Evolutionary conservation across 2,113 vertebrate genomes (phyloP).

Genomic region (Lepisosteus osseus): DNA sequence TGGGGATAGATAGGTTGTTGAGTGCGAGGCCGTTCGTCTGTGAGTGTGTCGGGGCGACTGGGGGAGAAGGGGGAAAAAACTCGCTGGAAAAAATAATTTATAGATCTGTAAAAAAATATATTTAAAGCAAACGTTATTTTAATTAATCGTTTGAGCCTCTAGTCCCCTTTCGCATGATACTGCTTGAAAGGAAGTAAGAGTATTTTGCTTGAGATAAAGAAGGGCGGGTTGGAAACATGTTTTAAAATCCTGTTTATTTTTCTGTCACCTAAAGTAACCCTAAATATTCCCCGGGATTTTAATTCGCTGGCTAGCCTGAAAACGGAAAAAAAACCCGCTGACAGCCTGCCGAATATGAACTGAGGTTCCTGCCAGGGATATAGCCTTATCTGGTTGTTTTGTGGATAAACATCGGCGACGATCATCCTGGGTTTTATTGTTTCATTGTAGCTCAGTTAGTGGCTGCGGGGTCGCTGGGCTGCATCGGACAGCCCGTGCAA

Average conservation of each 20-base stretch:
- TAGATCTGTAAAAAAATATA: conserved; percentile 4
- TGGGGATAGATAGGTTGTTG: conserved; percentile 64
- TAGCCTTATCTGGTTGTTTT: not conserved
- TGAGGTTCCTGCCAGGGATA: not conserved
- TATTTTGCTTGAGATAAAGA: not conserved
- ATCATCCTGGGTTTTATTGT: conserved; percentile 28
- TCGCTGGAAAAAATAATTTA: conserved; percentile 46
- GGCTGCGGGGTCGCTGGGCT: conserved; percentile 9
- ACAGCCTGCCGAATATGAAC: not conserved
- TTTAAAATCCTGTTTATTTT: conserved; percentile 61
- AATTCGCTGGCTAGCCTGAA: not conserved
- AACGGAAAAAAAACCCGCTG: not conserved
- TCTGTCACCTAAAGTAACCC: conserved; percentile 69
- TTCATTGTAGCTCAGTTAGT: conserved; percentile 23
- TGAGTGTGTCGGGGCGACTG: conserved; percentile 35
- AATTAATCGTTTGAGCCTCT: too few species aligned
- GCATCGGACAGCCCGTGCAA: conserved; percentile 1
- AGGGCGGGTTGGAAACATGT: conserved; percentile 34
- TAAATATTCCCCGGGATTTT: conserved; percentile 43
- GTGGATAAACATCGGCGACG: not conserved
- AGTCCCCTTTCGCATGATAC: too few species aligned
- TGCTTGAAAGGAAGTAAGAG: conserved; percentile 41
- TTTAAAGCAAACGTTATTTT: not conserved
- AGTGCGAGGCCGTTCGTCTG: conserved; percentile 64
- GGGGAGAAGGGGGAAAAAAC: conserved; percentile 42